Percentiles rank a stretch among this genome's conserved stretches.
phyloP scores from a whole-genome alignment of 2,113 vertebrate genomes.

The Emydura subglobosa region DNA sequence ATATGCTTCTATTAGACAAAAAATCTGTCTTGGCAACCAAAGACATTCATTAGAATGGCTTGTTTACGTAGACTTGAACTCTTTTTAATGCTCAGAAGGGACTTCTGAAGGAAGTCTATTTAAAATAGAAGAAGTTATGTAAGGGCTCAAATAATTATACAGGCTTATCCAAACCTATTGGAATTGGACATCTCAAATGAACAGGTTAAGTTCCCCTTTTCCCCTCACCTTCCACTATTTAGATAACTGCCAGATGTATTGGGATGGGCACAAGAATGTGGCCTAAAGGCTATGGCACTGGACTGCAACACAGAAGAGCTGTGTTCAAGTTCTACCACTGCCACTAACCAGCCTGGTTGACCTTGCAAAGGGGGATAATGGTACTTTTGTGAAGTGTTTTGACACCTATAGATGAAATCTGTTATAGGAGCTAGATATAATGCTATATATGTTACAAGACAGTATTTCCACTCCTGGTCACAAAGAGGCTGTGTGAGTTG shows the following conservation, averaged over 20 bases:
- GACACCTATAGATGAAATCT: not conserved
- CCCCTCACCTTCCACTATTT: not conserved
- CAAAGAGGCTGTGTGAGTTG: not conserved
- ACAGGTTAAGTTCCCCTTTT: not conserved
- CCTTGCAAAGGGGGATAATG: not conserved
- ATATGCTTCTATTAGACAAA: not conserved
- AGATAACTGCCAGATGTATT: not conserved
- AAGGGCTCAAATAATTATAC: not conserved
- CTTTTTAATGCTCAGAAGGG: not conserved
- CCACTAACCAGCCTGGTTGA: not conserved
- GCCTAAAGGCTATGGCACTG: not conserved
- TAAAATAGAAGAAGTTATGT: not conserved
- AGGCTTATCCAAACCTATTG: not conserved
- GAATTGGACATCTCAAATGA: not conserved
- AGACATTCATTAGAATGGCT: not conserved
- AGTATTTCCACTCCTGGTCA: not conserved
- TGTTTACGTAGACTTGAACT: not conserved
- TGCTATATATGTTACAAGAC: not conserved
- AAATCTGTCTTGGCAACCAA: not conserved
- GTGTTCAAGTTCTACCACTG: not conserved
- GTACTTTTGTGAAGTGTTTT: not conserved
- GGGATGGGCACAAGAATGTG: not conserved
- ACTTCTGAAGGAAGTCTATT: not conserved
- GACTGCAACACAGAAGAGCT: not conserved
- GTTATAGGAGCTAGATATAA: not conserved